These are phyloP conservation scores for Labeo rohita DNA, from an alignment of 2,113 vertebrate species.

Conservation along the genomic window DNA sequence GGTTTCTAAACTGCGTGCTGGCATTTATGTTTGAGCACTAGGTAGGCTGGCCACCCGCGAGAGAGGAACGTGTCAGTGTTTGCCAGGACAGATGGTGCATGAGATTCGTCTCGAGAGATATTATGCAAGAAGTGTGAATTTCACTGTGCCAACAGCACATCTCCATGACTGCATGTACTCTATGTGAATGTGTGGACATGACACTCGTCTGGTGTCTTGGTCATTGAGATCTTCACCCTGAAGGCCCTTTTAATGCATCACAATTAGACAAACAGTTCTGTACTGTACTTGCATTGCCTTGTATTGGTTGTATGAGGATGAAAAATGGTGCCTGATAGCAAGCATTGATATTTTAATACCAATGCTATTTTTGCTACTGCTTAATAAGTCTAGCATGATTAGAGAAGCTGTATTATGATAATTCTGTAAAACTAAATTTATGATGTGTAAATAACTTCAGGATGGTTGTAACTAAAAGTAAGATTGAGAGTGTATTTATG, in stretches of 20 bases:
- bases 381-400: neutral
- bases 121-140: constrained; percentile 63
- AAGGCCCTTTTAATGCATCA: neutral
- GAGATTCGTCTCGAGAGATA: constrained; percentile 47
- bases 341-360: neutral
- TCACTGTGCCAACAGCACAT: constrained; percentile 44
- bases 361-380: neutral
- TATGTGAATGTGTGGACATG: neutral
- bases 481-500: neutral
- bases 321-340: neutral
- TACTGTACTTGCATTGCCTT: neutral
- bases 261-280: neutral
- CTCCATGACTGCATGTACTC: neutral
- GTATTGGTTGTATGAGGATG: neutral
- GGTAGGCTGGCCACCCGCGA: neutral
- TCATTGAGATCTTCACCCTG: neutral
- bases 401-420: neutral
- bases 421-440: neutral
- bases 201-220: neutral
- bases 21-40: neutral
- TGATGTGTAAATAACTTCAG: neutral
- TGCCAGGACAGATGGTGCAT: constrained; percentile 64
- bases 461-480: too few species aligned
- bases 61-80: constrained; percentile 46
- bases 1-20: neutral